Percentiles rank a stretch among this genome's conserved stretches.
Evolutionary conservation across 2,113 vertebrate genomes (phyloP).

Genomic region (Rhynchomys soricoides): DNA sequence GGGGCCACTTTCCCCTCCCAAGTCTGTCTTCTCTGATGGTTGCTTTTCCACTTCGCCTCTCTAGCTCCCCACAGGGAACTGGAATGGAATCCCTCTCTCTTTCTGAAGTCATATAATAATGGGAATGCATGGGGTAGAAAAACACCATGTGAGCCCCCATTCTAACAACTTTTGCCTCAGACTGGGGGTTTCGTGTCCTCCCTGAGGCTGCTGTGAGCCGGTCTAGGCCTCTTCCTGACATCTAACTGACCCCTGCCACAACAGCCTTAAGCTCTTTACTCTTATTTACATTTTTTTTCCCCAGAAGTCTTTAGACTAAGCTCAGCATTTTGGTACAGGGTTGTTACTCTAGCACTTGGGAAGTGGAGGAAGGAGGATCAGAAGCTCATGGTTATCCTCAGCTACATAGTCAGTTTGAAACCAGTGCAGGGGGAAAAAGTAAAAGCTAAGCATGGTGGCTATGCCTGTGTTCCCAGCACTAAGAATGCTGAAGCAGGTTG

Average conservation of each 20-base stretch:
- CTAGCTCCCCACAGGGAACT: no score
- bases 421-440: no score
- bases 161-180: background rate
- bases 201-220: background rate
- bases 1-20: conserved; percentile 9
- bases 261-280: background rate
- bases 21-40: background rate
- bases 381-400: background rate
- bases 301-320: background rate
- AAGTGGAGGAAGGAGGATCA: background rate
- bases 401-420: no score
- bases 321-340: background rate
- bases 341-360: background rate
- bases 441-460: no score
- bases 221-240: background rate
- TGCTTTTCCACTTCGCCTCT: conserved; percentile 3
- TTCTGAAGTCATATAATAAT: background rate
- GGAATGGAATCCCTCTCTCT: background rate
- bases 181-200: background rate
- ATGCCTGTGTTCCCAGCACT: background rate
- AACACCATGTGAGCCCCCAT: background rate
- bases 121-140: background rate
- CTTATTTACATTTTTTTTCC: background rate
- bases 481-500: background rate
- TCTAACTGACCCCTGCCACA: background rate